Evolutionary conservation across 2,113 vertebrate species (phyloP), one percentile per base, ranked within the genome.

Genomic region (Sander vitreus): DNA sequence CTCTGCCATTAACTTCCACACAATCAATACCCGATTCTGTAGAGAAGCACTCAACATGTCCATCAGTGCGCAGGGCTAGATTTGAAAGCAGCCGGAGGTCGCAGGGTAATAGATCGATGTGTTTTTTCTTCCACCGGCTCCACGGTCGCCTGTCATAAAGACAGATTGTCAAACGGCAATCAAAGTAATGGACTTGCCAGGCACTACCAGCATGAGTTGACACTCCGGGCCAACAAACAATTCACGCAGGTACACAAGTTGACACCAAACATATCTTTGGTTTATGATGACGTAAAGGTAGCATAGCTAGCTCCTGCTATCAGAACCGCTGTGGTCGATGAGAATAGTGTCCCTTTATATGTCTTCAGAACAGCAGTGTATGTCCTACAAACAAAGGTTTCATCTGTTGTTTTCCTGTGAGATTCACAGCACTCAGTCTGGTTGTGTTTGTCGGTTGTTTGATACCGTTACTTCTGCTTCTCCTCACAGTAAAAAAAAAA

Each of bases 101-200:
- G 74, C 88, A 16, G 74, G 79, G 90, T 85, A 88, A 93, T 89
- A 76, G 90, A 95, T 95, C 94, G 86, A 95, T 95, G 91, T 92
- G 93, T 94, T 95, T 95, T 93, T 93, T 95, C 87, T 91, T 91
- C 88, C 84, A 89, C 92, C 78, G 88, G 87, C 91, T 85, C 88
- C 66, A 68, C 60, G 69, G 91, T 89, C 75, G 84, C 87, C 93
- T 86, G 91, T 95, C 95, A 91, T 94, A 94, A 95, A 95, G 93
- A 94, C 86, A 92, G 93, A 93, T 90, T 91, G 95, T 95, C 92
- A 93, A 93, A 91, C 57, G 23, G 88, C 92, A 93, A 95, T 95
- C 94, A 93, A 93, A 94, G 92, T 92, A 90, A 93, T 93, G 91
- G 88, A 90, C 88, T 91, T 62, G 33, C 87, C 80, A 43, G 73